Evolutionary conservation across 2,888 invertebrate genomes (phyloP), one percentile per base, ranked within the genome.

Genomic region (Leptinotarsa tumamoca): DNA sequence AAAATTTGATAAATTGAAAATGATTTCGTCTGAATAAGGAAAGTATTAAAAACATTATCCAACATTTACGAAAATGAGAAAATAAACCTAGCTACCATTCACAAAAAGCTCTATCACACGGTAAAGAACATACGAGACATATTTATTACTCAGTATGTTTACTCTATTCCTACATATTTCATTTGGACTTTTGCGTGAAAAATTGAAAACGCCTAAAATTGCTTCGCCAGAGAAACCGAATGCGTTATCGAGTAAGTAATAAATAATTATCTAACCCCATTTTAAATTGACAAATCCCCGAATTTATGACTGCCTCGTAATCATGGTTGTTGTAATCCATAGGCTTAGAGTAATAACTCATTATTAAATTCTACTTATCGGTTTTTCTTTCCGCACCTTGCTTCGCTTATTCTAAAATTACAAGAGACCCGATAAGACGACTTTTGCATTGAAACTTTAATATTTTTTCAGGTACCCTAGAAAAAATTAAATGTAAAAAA

Each of bases 231-330:
- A 71, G 71, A 61, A 76, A 75, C 67, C 68, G 70, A 67, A 68
- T 71, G 82, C 78, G 78, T 80, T 82, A 83, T 82, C 82, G 82
- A 80, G 77, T 80, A 77, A 81, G 80, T 81, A 82, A 83, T 85
- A 85, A 85, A 85, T 84, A 85, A 84, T 84, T 84, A 83, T 83
- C 81, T 84, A 85, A 82, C 85, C 84, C 84, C 82, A 81, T 83
- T 84, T 85, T 84, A 85, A 85, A 85, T 86, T 84, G 85, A 85
- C 86, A 85, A 85, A 86, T 85, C 85, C 84, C 76, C 56, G 77
- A 84, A 85, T 85, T 85, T 86, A 85, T 80, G 82, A 77, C 71
- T 70, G 82, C 79, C 74, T 78, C 83, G 84, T 84, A 84, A 86
- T 85, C 84, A 84, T 83, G 84, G 83, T 81, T 81, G 80, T 83